These are phyloP conservation scores for Decapterus maruadsi DNA, from an alignment of 2,797 vertebrate genomes.

Conservation along the genomic window DNA sequence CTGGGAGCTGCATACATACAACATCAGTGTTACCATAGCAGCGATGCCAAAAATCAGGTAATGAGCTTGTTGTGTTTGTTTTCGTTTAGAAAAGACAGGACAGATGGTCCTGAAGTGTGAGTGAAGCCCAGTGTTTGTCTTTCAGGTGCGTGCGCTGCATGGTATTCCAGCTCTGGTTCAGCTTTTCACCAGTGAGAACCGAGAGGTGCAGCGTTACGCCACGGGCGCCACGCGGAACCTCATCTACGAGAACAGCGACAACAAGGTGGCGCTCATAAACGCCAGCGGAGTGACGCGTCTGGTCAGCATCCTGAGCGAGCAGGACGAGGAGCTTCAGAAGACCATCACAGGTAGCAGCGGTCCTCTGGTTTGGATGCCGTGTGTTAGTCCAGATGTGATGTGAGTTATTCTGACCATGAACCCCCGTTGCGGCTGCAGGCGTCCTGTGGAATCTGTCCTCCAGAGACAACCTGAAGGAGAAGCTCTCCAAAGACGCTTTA, in stretches of 20 bases:
- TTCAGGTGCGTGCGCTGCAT: slow-evolving; percentile 90
- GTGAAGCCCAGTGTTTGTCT: neutral
- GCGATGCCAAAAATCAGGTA: slow-evolving; percentile 87
- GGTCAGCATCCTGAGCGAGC: slow-evolving; percentile 87
- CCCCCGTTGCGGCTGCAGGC: slow-evolving; percentile 78
- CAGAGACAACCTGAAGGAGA: slow-evolving; percentile 95
- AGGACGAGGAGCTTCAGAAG: slow-evolving; percentile 93
- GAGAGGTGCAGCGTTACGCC: slow-evolving; percentile 94
- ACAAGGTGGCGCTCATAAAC: slow-evolving; percentile 92
- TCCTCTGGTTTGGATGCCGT: neutral
- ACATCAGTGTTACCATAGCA: slow-evolving; percentile 96
- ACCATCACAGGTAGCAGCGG: slow-evolving; percentile 91
- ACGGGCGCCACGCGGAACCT: slow-evolving; percentile 95
- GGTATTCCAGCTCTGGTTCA: slow-evolving; percentile 91
- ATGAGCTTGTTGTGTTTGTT: too few species aligned
- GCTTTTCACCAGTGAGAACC: slow-evolving; percentile 92
- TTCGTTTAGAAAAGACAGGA: too few species aligned
- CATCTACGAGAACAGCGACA: slow-evolving; percentile 94
- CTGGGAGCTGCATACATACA: slow-evolving; percentile 94
- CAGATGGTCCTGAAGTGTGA: too few species aligned
- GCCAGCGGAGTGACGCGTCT: slow-evolving; percentile 91
- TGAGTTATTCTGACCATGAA: neutral
- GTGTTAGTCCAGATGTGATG: too few species aligned
- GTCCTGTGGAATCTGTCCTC: slow-evolving; percentile 99
- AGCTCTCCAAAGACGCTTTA: slow-evolving; percentile 90